Evolutionary conservation across 2,113 vertebrate genomes (phyloP).

Genomic region (Addax nasomaculatus): DNA sequence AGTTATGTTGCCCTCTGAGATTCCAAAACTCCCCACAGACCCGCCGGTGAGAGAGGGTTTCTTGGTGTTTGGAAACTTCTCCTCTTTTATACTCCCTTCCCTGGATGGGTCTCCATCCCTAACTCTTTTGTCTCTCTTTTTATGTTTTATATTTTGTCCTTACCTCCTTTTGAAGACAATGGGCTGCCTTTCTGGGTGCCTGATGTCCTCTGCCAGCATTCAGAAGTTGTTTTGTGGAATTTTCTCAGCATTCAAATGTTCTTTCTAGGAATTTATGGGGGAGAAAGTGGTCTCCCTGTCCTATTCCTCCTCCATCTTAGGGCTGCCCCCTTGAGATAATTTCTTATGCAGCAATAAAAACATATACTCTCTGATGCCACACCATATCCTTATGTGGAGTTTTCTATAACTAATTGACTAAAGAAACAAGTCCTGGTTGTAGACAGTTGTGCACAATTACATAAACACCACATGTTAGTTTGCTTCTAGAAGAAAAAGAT

Average conservation of each 20-base stretch:
- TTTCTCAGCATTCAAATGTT: background rate
- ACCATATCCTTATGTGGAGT: background rate
- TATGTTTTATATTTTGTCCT: background rate
- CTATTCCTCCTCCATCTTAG: background rate
- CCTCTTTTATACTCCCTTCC: background rate
- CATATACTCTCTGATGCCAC: background rate
- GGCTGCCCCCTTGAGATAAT: background rate
- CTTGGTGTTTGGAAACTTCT: background rate
- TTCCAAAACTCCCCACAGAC: background rate
- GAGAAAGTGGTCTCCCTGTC: background rate
- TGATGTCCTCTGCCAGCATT: background rate
- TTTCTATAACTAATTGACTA: background rate
- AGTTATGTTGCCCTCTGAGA: background rate
- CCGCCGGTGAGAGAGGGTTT: background rate
- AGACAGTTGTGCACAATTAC: background rate
- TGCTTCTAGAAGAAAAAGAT: background rate
- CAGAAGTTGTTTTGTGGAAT: background rate
- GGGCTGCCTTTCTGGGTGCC: background rate
- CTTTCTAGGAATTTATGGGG: background rate
- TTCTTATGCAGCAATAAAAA: background rate
- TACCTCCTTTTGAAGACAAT: background rate
- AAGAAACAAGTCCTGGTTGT: background rate
- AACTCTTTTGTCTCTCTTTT: background rate
- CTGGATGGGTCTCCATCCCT: background rate
- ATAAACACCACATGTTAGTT: background rate